A percentile compares a stretch with the other conserved stretches of the same genome.
Conservation (phyloP, 2,888 invertebrate genomes). For the Elegia similella region DNA sequence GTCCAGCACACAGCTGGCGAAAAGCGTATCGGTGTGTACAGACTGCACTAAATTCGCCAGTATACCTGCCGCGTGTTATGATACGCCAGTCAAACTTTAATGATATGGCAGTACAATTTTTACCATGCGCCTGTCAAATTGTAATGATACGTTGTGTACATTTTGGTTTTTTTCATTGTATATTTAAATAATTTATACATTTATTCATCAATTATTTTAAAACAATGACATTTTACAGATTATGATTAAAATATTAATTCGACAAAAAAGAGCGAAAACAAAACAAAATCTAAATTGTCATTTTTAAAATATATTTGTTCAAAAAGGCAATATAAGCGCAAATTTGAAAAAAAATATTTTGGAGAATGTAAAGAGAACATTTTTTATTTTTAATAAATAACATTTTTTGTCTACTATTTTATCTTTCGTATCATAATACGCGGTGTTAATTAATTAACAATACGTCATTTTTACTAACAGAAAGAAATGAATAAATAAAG, state of each 20-base stretch:
- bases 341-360: not conserved
- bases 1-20: slow-evolving; percentile 92
- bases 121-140: not conserved
- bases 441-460: slow-evolving; percentile 14
- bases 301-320: no score
- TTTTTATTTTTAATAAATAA: not conserved
- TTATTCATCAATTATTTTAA: no score
- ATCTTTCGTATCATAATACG: slow-evolving; percentile 16
- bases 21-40: slow-evolving; percentile 87
- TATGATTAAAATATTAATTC: no score
- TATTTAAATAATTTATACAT: no score
- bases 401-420: not conserved
- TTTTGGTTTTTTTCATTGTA: no score
- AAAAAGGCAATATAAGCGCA: no score
- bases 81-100: not conserved
- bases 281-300: no score
- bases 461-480: slow-evolving; percentile 24
- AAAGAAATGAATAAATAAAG: slow-evolving; percentile 6
- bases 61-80: not conserved
- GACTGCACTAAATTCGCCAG: slow-evolving; percentile 60
- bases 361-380: not conserved
- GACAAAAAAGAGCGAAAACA: no score
- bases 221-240: no score
- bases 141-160: no score
- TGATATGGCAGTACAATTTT: not conserved